Evolutionary conservation across 2,797 vertebrate species (phyloP).

Genomic region (Erpetoichthys calabaricus): DNA sequence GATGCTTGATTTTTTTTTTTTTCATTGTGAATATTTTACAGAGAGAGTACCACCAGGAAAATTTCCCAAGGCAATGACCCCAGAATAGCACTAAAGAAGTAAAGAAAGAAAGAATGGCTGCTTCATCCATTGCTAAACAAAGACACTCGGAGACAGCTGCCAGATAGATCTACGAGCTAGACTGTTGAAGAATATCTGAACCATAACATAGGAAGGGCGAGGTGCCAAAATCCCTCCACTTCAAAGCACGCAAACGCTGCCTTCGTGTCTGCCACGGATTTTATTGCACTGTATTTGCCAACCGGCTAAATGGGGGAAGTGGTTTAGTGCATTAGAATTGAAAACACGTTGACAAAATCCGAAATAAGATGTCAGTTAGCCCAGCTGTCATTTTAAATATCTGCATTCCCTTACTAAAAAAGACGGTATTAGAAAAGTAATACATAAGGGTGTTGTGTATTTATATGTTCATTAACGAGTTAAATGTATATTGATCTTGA

Average conservation of each 20-base stretch:
- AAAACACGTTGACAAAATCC: no score
- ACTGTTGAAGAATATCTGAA: slow-evolving; percentile 25
- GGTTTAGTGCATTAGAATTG: slow-evolving; percentile 21
- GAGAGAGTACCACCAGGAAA: slow-evolving; percentile 4
- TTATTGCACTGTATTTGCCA: slow-evolving; percentile 21
- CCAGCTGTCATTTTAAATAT: no score
- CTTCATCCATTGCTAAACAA: slow-evolving; percentile 30
- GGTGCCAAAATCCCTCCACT: slow-evolving; percentile 34
- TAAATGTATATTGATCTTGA: no score
- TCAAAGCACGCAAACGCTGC: slow-evolving; percentile 30
- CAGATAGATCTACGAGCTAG: slow-evolving; percentile 23
- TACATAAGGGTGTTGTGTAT: no score
- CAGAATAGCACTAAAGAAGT: slow-evolving; percentile 16
- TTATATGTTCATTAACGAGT: no score
- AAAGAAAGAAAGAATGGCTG: slow-evolving; percentile 20
- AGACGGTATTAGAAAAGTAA: no score
- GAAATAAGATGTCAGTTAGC: no score
- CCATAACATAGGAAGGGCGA: slow-evolving; percentile 32
- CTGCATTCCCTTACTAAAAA: no score
- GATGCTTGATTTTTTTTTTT: no score
- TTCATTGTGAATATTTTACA: neutral
- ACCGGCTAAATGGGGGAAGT: slow-evolving; percentile 18
- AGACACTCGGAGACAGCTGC: slow-evolving; percentile 39
- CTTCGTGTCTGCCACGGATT: slow-evolving; percentile 20
- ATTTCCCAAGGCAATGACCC: slow-evolving; percentile 8